A percentile compares a stretch with the other conserved stretches of the same genome.
Conservation (phyloP, 2,797 vertebrate genomes). For the Enteromius mattozi region DNA sequence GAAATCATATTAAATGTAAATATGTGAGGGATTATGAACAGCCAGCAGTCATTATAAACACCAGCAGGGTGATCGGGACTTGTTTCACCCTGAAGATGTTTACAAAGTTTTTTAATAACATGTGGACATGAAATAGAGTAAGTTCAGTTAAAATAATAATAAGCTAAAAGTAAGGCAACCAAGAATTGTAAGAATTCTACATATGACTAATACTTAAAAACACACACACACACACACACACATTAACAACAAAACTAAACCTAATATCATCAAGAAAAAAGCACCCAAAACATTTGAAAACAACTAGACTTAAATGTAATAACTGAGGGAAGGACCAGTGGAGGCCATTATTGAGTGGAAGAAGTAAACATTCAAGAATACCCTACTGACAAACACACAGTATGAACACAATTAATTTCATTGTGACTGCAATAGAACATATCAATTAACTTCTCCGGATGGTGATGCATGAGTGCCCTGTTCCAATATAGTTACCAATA, state of each 20-base stretch:
- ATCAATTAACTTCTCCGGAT: background rate
- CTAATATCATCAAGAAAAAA: too few species aligned
- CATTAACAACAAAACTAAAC: too few species aligned
- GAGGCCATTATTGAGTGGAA: background rate
- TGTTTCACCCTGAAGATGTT: background rate
- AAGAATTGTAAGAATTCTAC: too few species aligned
- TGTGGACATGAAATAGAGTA: background rate
- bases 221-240: too few species aligned
- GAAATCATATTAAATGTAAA: background rate
- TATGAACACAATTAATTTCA: background rate
- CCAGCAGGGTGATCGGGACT: background rate
- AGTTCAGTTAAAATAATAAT: background rate
- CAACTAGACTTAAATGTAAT: background rate
- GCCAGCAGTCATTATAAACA: background rate
- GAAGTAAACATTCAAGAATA: background rate
- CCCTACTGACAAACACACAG: background rate
- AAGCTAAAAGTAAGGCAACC: background rate
- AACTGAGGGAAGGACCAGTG: background rate
- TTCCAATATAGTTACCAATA: too few species aligned
- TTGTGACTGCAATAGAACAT: background rate
- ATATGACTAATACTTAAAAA: too few species aligned
- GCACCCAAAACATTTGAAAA: background rate
- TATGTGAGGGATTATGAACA: background rate
- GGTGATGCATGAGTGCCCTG: background rate
- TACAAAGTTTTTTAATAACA: background rate